A percentile compares a stretch with the other conserved stretches of the same genome.
Conservation (phyloP, 2,888 invertebrate species). For the Caenorhabditis plicata region DNA sequence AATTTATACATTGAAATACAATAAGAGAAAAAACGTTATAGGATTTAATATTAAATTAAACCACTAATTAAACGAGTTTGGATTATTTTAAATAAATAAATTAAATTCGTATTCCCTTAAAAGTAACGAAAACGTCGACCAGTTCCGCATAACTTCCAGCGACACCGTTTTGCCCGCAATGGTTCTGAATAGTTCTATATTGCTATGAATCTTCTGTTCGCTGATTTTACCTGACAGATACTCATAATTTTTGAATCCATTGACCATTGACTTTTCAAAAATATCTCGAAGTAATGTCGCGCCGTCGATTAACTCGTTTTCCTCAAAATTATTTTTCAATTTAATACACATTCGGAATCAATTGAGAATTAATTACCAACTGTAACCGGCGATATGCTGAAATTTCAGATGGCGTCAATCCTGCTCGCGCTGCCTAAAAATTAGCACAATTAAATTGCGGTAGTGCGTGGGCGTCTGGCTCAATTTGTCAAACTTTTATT, state of each 20-base stretch:
- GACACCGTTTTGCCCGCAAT: conserved; percentile 41
- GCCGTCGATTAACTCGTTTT: conserved; percentile 16
- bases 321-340: conserved; percentile 14
- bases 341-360: too few species aligned
- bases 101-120: too few species aligned
- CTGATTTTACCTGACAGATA: conserved; percentile 16
- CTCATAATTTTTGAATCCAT: too few species aligned
- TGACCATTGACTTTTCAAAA: conserved; percentile 15
- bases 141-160: conserved; percentile 53
- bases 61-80: too few species aligned
- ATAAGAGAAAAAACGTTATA: too few species aligned
- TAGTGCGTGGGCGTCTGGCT: too few species aligned
- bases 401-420: conserved; percentile 15
- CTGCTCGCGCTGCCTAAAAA: conserved; percentile 21
- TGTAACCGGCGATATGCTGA: conserved; percentile 25
- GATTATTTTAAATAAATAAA: too few species aligned
- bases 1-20: too few species aligned
- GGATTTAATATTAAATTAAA: too few species aligned
- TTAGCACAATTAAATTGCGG: too few species aligned
- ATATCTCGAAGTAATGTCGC: conserved; percentile 24
- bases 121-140: conserved; percentile 41
- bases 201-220: not conserved
- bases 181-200: conserved; percentile 14
- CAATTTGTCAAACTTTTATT: too few species aligned
- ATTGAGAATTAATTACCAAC: too few species aligned